Evolutionary conservation across 64 coral and sea anemone genomes (phyloP).

Genomic region (Actinia tenebrosa): DNA sequence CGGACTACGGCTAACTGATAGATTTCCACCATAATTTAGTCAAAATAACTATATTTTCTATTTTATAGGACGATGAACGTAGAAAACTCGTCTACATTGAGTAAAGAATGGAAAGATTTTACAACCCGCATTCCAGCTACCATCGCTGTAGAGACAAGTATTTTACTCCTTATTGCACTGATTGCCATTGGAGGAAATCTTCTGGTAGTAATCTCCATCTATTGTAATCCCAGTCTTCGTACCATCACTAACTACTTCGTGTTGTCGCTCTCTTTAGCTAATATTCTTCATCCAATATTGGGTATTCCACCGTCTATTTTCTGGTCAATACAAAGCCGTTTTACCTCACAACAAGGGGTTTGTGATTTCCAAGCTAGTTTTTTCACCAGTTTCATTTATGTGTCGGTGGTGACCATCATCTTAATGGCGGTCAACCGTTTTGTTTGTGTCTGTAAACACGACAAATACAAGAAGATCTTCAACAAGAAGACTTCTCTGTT

Average conservation of each 20-base stretch:
- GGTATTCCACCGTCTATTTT: background rate
- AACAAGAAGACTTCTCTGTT: background rate
- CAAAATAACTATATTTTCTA: background rate
- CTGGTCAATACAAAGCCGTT: slow-evolving; percentile 9
- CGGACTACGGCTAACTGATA: no score
- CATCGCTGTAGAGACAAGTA: background rate
- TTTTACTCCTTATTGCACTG: background rate
- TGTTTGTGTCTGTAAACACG: slow-evolving; percentile 29
- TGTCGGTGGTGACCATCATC: slow-evolving; percentile 12
- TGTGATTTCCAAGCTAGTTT: slow-evolving; percentile 44
- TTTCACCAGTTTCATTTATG: background rate
- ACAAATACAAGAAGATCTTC: slow-evolving; percentile 29
- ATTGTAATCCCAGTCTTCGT: slow-evolving; percentile 24
- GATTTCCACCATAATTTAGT: no score
- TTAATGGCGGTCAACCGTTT: slow-evolving; percentile 41
- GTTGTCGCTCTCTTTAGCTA: slow-evolving; percentile 23
- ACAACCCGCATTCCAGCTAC: slow-evolving; percentile 1
- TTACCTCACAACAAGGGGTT: background rate
- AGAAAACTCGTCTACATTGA: background rate
- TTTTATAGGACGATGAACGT: background rate
- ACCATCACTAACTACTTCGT: slow-evolving; percentile 45
- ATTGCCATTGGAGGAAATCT: slow-evolving; percentile 40
- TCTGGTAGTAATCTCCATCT: slow-evolving; percentile 16
- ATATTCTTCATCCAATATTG: slow-evolving; percentile 20
- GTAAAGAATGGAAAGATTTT: background rate